Base-by-base conservation (phyloP, 2,113 vertebrate genomes). In the Bolborhynchus lineola region DNA sequence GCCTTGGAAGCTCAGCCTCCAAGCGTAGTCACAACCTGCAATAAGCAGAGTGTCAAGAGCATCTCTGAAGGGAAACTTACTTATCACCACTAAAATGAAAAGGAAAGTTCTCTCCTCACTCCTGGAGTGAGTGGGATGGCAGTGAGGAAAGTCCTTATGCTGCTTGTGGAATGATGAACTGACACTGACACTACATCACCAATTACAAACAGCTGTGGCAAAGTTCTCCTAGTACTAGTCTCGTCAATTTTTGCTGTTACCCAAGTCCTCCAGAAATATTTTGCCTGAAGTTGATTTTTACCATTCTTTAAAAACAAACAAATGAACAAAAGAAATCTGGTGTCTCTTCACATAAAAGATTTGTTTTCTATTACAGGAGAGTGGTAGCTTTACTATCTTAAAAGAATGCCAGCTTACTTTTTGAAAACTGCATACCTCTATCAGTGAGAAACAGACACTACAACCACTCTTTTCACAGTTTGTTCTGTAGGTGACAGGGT, bases 201-300 rank as follows among this genome's bases (percentile, higher is more conserved):
- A 12, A n/a, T 95, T 86, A 75, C 7, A 71, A 62, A 64, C 41
- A 68, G 29, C 18, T 84, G 39, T 68, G 55, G 52, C 57, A 91
- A 86, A 71, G 71, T 4, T 7, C 5, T 31, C 7, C 26, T 33
- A 77, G 31, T 26, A 69, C 6, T 26, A 67, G 23, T 53, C 49
- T 90, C 71, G 85, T 72, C 49, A 80, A 55, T 63, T 86, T 86
- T 80, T 93, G 39, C 46, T 67, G 24, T 70, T 93, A 23, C 11
- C 26, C 20, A 78, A 94, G n/a, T 80, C 64, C 90, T 18, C 41
- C 84, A 82, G 59, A 95, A 88, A 86, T 88, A 81, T 94, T 88
- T 75, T 88, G 31, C 28, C 37, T 77, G 17, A 65, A 82, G 53
- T 24, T 89, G 41, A 69, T 60, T 80, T 96, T 95, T 55, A 53